Percentiles rank a stretch among this genome's conserved stretches.
These are phyloP conservation scores for Crotalus adamanteus DNA, from an alignment of 2,797 vertebrate genomes.

Conservation along the genomic window DNA sequence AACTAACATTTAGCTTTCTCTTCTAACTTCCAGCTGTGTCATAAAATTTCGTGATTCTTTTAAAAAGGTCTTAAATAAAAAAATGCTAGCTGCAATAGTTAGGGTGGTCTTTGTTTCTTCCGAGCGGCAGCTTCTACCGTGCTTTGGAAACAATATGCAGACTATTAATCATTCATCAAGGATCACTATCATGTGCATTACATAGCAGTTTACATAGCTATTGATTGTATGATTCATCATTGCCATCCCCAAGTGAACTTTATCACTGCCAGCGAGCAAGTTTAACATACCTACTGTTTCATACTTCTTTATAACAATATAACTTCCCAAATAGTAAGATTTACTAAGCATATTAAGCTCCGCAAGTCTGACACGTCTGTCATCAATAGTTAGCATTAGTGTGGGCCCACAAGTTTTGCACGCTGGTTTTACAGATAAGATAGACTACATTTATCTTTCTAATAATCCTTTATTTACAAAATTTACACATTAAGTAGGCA, in stretches of 20 bases:
- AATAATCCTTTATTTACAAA: conserved; percentile 33
- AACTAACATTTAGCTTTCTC: not conserved
- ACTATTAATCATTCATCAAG: not conserved
- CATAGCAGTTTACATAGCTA: not conserved
- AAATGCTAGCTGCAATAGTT: not conserved
- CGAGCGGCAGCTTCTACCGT: not conserved
- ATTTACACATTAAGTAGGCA: conserved; percentile 18
- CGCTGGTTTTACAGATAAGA: not conserved
- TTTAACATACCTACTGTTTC: not conserved
- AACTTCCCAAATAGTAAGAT: not conserved
- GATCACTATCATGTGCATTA: rapidly evolving
- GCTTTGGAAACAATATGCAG: not conserved
- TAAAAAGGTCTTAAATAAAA: not conserved
- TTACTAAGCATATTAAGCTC: not conserved
- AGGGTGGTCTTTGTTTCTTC: not conserved
- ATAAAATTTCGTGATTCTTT: not conserved
- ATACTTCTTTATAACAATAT: not conserved
- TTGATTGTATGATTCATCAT: rapidly evolving
- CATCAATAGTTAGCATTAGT: not conserved
- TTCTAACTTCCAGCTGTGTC: not conserved
- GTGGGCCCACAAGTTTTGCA: not conserved
- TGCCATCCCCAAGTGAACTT: rapidly evolving
- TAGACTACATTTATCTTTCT: not conserved
- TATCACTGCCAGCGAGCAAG: not conserved
- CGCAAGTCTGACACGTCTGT: not conserved